Evolutionary conservation across 2,797 vertebrate species (phyloP), one percentile per base, ranked within the genome.

Genomic region (Adelosebastes latens): DNA sequence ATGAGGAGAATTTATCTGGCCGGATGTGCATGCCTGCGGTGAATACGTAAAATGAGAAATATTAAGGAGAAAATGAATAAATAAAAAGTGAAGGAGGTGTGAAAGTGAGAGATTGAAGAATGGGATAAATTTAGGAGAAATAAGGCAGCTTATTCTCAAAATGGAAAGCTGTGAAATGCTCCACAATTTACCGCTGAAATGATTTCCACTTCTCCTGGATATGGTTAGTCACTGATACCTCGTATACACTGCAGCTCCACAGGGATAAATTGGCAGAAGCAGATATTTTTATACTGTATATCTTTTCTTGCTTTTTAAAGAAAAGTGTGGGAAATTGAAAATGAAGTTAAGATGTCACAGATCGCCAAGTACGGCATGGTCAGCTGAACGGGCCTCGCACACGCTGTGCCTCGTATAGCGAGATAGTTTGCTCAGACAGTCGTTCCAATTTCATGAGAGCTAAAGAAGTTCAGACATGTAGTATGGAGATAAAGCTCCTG

Each of bases 91-190:
- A 74, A 67, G 31, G 49, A 81, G 65, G 77, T 83, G 72, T 84
- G 80, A 88, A 85, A 81, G 76, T 76, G 77, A 20, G 63, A 73
- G 80, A 82, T 72, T 69, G 63, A 72, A 52, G 59, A 82, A 31
- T 39, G 68, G 75, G 56, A 79, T 82, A 32, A 14, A 83, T 81
- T 72, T 59, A 63, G 55, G 55, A 64, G 72, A 72, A 84, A 84
- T 82, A 82, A 86, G 56, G 65, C 53, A 61, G 74, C 59, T 72
- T 68, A 80, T 77, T 86, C 62, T 75, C 22, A 65, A 80, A 83
- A 83, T 58, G 65, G 63, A 84, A 85, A 76, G 68, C 86, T 86
- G 69, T 83, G 79, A 90, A 83, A 85, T 55, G 75, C 49, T 53
- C 9, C 12, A 49, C 63, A 83, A 77, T 84, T 82, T 77, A 79